Percentiles rank a stretch among this genome's conserved stretches.
Evolutionary conservation across 2,888 invertebrate genomes (phyloP).

Genomic region (Apodemia hepburni): DNA sequence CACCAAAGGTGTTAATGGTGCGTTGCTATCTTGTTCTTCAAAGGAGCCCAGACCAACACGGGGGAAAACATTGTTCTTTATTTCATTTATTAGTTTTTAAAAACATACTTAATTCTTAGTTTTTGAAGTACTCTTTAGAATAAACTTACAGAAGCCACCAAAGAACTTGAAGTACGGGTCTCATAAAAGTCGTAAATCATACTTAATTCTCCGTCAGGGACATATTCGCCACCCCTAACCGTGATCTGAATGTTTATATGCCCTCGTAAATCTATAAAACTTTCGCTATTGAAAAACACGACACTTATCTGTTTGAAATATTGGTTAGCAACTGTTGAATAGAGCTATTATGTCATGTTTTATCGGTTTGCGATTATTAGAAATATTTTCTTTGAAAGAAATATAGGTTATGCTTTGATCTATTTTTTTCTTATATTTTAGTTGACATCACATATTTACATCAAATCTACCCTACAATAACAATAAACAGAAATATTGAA

Average conservation of each 20-base stretch:
- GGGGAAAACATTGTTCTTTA: no score
- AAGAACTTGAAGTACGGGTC: constrained; percentile 47
- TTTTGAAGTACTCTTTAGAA: neutral
- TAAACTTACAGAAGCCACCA: constrained; percentile 49
- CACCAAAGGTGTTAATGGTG: no score
- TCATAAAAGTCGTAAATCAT: constrained; percentile 70
- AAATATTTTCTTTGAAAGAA: neutral
- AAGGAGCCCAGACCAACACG: no score
- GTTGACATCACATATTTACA: no score
- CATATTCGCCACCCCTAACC: constrained; percentile 51
- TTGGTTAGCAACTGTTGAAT: neutral
- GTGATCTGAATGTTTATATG: constrained; percentile 63
- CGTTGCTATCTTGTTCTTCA: no score
- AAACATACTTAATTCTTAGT: neutral
- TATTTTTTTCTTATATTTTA: no score
- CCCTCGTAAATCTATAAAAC: constrained; percentile 31
- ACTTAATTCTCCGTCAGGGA: constrained; percentile 60
- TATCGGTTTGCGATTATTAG: neutral
- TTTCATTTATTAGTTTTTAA: neutral
- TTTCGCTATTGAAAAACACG: constrained; percentile 25
- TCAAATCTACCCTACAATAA: no score
- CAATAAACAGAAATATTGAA: no score
- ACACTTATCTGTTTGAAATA: neutral
- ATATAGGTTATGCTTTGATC: neutral
- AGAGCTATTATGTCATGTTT: neutral